A percentile compares a stretch with the other conserved stretches of the same genome.
Conservation (phyloP, 2,888 invertebrate species). For the Trachelus tabidus region DNA sequence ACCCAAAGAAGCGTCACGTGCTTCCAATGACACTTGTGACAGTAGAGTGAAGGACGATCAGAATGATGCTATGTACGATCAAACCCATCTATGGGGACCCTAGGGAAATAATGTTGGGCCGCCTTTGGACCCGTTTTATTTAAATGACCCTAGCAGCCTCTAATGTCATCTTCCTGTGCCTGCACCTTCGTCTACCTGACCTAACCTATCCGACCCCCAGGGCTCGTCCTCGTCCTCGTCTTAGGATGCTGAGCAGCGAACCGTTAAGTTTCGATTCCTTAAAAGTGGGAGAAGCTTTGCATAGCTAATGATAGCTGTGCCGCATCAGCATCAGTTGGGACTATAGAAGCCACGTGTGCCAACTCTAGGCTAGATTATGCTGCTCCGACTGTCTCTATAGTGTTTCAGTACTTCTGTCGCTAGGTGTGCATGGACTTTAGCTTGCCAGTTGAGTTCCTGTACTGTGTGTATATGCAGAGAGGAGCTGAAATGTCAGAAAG, state of each 20-base stretch:
- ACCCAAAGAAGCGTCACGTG: background rate
- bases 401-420: background rate
- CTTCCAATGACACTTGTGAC: background rate
- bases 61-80: background rate
- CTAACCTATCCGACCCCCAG: background rate
- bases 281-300: slow-evolving; percentile 31
- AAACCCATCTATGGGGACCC: background rate
- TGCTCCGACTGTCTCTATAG: background rate
- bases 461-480: background rate
- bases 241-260: slow-evolving; percentile 40
- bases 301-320: slow-evolving; percentile 4
- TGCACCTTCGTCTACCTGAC: background rate
- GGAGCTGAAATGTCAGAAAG: background rate
- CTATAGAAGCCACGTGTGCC: background rate
- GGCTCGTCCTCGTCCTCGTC: slow-evolving; percentile 16
- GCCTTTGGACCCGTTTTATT: slow-evolving; percentile 1
- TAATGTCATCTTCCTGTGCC: slow-evolving; percentile 1
- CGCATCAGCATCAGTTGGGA: slow-evolving; percentile 1
- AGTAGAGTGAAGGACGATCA: background rate
- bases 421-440: background rate
- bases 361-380: background rate
- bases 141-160: slow-evolving; percentile 7
- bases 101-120: background rate
- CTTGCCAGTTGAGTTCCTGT: background rate
- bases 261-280: slow-evolving; percentile 54